Evolutionary conservation across 2,113 vertebrate genomes (phyloP).

Genomic region (Neogale vison): DNA sequence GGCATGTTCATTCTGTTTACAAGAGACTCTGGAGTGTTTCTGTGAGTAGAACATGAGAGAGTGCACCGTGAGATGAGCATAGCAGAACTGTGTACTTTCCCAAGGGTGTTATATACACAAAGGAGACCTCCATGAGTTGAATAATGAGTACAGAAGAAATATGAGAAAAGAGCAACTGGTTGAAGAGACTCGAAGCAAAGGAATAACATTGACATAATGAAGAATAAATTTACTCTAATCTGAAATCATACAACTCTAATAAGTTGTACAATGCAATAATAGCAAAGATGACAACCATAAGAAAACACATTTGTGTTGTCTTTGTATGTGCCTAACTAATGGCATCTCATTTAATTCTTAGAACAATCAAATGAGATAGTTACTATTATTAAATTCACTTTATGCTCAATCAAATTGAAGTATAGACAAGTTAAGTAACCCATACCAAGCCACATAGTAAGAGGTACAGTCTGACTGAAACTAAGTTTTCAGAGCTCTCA

Average conservation of each 20-base stretch:
- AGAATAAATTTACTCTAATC: background rate
- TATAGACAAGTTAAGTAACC: background rate
- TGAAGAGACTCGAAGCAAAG: background rate
- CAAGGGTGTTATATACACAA: background rate
- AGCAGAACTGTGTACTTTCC: background rate
- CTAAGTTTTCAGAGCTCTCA: background rate
- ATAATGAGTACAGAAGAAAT: background rate
- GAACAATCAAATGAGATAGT: background rate
- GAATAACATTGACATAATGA: background rate
- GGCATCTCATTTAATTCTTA: background rate
- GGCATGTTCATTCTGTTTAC: background rate
- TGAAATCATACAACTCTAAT: background rate
- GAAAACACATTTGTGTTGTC: background rate
- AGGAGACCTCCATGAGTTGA: background rate
- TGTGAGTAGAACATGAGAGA: background rate
- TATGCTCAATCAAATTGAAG: background rate
- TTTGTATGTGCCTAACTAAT: background rate
- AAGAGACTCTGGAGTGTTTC: background rate
- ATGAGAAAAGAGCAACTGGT: background rate
- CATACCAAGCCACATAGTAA: background rate
- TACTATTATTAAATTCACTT: background rate
- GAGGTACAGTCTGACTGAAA: background rate
- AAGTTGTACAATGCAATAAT: background rate
- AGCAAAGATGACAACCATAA: background rate
- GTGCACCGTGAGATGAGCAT: background rate